These are phyloP conservation scores for Mirza zaza DNA, from an alignment of 2,113 vertebrate species.

Conservation along the genomic window DNA sequence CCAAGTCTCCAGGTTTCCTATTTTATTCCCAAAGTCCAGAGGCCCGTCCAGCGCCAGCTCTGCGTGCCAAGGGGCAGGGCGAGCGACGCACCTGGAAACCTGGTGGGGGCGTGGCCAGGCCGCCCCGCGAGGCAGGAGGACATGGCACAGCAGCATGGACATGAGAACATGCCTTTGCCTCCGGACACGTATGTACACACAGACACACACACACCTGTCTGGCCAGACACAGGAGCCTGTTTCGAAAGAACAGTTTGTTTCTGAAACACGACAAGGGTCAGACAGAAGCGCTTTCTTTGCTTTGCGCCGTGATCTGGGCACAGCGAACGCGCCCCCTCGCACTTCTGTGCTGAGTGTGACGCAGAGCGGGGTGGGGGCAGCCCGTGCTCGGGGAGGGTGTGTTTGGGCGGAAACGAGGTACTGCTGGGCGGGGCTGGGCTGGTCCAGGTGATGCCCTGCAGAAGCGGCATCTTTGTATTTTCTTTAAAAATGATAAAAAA, in stretches of 20 bases:
- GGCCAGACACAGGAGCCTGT: constrained; percentile 31
- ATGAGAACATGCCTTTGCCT: constrained; percentile 79
- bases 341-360: neutral
- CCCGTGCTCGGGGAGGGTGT: neutral
- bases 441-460: neutral
- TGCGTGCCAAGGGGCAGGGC: neutral
- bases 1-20: constrained; percentile 49
- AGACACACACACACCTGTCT: constrained; percentile 37
- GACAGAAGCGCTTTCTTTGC: constrained; percentile 6
- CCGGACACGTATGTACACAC: constrained; percentile 76
- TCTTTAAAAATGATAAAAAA: constrained; percentile 70
- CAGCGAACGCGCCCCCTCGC: neutral
- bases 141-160: constrained; percentile 58
- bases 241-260: constrained; percentile 58
- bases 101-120: neutral
- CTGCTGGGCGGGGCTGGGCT: neutral
- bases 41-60: constrained; percentile 39
- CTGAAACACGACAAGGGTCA: constrained; percentile 29
- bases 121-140: neutral
- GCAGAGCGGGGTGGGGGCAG: neutral
- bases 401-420: neutral
- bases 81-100: neutral
- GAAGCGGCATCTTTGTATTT: constrained; percentile 45
- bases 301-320: constrained; percentile 28
- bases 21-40: constrained; percentile 58